phyloP scores from a whole-genome alignment of 2,797 vertebrate genomes.

The Todus mexicanus region DNA sequence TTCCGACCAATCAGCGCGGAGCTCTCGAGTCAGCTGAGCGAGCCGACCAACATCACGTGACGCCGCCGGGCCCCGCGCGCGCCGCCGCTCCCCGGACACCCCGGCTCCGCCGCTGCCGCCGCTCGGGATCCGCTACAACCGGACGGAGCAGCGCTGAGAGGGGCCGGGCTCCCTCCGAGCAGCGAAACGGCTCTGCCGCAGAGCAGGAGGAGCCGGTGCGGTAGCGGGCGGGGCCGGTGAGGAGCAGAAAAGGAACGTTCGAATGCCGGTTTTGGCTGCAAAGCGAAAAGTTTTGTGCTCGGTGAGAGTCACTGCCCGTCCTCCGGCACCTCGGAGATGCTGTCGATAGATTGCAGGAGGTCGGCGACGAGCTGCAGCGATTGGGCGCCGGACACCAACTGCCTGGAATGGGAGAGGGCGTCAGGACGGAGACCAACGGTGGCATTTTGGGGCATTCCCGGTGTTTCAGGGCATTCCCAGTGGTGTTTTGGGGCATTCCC shows the following conservation, averaged over 20 bases:
- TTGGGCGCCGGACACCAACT: constrained; percentile 80
- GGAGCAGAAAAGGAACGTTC: background rate
- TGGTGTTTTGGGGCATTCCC: too few relatives aligned
- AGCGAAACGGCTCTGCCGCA: too few relatives aligned
- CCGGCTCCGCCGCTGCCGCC: background rate
- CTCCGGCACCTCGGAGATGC: constrained; percentile 68
- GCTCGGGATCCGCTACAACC: too few relatives aligned
- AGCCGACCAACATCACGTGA: fast-evolving
- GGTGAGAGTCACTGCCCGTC: background rate
- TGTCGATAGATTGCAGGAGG: constrained; percentile 82
- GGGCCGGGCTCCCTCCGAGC: too few relatives aligned
- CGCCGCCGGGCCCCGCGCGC: fast-evolving
- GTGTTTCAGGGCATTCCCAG: too few relatives aligned
- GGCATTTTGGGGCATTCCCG: fast-evolving
- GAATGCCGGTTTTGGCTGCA: background rate
- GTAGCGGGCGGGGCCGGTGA: background rate
- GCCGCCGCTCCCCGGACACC: too few relatives aligned
- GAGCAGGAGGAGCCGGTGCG: too few relatives aligned
- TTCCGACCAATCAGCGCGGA: background rate
- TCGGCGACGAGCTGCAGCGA: constrained; percentile 79
- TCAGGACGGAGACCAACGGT: fast-evolving
- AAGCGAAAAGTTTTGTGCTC: background rate
- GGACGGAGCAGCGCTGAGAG: too few relatives aligned
- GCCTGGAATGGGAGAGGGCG: background rate
- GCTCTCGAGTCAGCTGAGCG: background rate